Percentiles rank a stretch among this genome's conserved stretches.
Evolutionary conservation across 2,797 vertebrate genomes (phyloP).

Genomic region (Parambassis ranga): DNA sequence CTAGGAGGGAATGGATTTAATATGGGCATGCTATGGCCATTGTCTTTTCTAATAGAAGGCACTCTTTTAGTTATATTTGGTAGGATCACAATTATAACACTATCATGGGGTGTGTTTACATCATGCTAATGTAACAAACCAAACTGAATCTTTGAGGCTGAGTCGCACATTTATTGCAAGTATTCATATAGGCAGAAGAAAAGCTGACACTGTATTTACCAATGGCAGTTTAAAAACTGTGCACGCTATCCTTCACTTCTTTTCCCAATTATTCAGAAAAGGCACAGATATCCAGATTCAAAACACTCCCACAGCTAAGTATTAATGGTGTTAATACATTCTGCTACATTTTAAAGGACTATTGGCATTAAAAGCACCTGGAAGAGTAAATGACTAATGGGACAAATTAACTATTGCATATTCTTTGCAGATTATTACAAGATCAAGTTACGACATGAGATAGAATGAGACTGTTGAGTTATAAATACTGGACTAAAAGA

Average conservation of each 20-base stretch:
- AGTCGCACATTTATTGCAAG: constrained; percentile 30
- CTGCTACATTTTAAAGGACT: constrained; percentile 18
- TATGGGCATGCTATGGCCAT: neutral
- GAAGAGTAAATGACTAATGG: neutral
- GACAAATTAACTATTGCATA: constrained; percentile 32
- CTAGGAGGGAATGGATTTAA: neutral
- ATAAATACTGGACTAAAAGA: constrained; percentile 43
- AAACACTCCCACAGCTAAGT: constrained; percentile 4
- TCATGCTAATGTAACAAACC: neutral
- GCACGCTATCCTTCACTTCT: neutral
- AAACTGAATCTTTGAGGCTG: neutral
- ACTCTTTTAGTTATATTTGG: neutral
- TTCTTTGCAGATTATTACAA: constrained; percentile 30
- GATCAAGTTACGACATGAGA: constrained; percentile 2
- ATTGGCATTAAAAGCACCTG: constrained; percentile 9
- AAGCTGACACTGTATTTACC: constrained; percentile 6
- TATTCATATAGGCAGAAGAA: constrained; percentile 24
- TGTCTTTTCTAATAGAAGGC: constrained; percentile 25
- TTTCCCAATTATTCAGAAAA: constrained; percentile 40
- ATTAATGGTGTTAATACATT: constrained; percentile 15
- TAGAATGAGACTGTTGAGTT: neutral
- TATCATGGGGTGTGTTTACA: neutral
- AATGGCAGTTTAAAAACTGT: constrained; percentile 1
- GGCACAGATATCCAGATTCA: constrained; percentile 47
- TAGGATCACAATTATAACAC: constrained; percentile 1